Evolutionary conservation across 2,888 invertebrate species (phyloP).

Genomic region (Acronicta alni): DNA sequence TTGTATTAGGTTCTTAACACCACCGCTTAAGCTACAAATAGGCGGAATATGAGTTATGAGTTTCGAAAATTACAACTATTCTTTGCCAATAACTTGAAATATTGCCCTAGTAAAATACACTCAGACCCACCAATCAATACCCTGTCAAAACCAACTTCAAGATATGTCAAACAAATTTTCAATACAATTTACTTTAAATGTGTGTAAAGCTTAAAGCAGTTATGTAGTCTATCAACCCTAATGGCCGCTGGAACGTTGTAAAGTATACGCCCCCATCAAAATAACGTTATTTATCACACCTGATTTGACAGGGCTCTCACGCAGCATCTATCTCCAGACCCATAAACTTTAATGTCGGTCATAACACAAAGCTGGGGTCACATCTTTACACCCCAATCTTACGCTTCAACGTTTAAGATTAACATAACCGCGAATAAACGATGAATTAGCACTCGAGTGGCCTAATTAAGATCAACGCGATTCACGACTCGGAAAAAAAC

Average conservation of each 20-base stretch:
- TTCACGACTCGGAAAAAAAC: slow-evolving; percentile 32
- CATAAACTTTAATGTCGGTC: slow-evolving; percentile 52
- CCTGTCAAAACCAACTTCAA: not conserved
- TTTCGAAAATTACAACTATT: slow-evolving; percentile 6
- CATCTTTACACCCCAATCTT: slow-evolving; percentile 56
- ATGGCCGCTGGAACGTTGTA: slow-evolving; percentile 21
- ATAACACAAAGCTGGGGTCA: slow-evolving; percentile 54
- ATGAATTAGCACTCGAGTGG: slow-evolving; percentile 57
- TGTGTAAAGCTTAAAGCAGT: slow-evolving; percentile 14
- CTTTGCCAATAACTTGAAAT: slow-evolving; percentile 7
- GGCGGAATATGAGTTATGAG: slow-evolving; percentile 13
- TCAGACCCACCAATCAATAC: slow-evolving; percentile 15
- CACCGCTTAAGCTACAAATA: too few species aligned
- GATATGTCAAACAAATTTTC: not conserved
- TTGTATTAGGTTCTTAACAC: too few species aligned
- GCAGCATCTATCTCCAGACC: slow-evolving; percentile 43
- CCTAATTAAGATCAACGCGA: slow-evolving; percentile 60
- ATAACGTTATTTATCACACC: slow-evolving; percentile 44
- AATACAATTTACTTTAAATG: slow-evolving; percentile 14
- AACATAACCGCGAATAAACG: slow-evolving; percentile 59
- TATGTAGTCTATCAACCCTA: slow-evolving; percentile 31
- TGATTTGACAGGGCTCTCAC: slow-evolving; percentile 44
- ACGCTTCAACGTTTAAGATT: slow-evolving; percentile 56
- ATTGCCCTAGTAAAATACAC: not conserved
- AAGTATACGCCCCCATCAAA: slow-evolving; percentile 44